A percentile compares a stretch with the other conserved stretches of the same genome.
Evolutionary conservation across 1,140 invertebrate species (phyloP).

Genomic region (Drosophila lacertosa): DNA sequence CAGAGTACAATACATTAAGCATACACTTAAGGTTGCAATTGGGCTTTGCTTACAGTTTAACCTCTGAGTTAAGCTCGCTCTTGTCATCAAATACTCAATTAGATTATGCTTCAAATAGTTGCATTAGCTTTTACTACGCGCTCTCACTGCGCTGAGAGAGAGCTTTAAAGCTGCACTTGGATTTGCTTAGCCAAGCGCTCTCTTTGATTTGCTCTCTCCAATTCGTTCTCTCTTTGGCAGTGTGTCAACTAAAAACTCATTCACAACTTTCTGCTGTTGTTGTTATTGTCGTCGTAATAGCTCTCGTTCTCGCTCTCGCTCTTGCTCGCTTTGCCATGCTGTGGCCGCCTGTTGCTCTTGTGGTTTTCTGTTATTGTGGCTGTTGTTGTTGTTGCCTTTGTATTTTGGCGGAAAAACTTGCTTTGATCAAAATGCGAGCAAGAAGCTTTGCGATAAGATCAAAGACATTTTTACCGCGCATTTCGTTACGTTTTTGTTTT

Average conservation of each 20-base stretch:
- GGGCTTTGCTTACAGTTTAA: not conserved
- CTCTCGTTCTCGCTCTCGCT: constrained; percentile 18
- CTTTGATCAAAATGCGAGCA: constrained; percentile 84
- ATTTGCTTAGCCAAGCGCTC: not conserved
- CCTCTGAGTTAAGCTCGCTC: not conserved
- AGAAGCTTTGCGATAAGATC: constrained; percentile 84
- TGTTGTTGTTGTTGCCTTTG: constrained; percentile 50
- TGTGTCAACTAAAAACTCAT: constrained; percentile 29
- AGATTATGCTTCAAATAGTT: not conserved
- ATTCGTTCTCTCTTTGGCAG: not conserved
- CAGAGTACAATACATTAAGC: no score
- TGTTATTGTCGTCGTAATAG: constrained; percentile 36
- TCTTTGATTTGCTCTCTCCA: not conserved
- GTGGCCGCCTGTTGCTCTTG: constrained; percentile 41
- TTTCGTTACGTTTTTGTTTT: constrained; percentile 70
- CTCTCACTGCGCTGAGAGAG: not conserved
- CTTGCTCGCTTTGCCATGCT: constrained; percentile 9
- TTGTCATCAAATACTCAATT: not conserved
- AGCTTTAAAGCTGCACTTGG: not conserved
- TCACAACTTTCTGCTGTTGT: constrained; percentile 46
- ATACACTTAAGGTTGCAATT: no score
- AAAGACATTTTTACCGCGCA: constrained; percentile 83
- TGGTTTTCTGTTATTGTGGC: constrained; percentile 46
- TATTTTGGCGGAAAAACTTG: constrained; percentile 84
- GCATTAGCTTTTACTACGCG: constrained; percentile 1